Conservation (phyloP, 2,113 vertebrate species). For the Baryphthengus martii region DNA sequence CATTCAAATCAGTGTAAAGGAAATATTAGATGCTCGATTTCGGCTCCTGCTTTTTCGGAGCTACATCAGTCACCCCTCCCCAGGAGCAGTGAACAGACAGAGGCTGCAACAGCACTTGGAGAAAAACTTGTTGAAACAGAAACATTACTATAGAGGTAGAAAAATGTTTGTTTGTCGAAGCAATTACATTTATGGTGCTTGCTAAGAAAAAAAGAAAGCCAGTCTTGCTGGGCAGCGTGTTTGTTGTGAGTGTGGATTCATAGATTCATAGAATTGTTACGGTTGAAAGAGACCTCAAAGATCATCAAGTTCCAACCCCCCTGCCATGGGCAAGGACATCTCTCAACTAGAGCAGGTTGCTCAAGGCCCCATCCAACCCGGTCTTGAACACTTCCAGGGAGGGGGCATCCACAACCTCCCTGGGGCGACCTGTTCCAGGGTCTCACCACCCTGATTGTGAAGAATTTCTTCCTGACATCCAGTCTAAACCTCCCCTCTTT, state of each 20-base stretch:
- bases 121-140: neutral
- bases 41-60: neutral
- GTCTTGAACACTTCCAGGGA: too few relatives aligned
- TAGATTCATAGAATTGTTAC: too few relatives aligned
- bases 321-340: too few relatives aligned
- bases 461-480: too few relatives aligned
- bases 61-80: neutral
- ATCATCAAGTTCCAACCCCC: too few relatives aligned
- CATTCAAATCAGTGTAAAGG: neutral
- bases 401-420: too few relatives aligned
- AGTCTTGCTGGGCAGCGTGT: neutral
- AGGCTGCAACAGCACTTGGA: neutral
- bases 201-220: neutral
- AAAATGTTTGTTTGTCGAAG: neutral
- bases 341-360: too few relatives aligned
- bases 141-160: neutral
- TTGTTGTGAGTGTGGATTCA: neutral
- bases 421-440: too few relatives aligned
- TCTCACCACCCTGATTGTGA: too few relatives aligned
- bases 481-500: too few relatives aligned
- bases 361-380: too few relatives aligned
- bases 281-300: too few relatives aligned
- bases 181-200: neutral
- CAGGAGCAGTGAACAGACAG: neutral
- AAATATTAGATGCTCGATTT: neutral